Evolutionary conservation across 2,888 invertebrate species (phyloP).

Genomic region (Oxyscelio sp.): DNA sequence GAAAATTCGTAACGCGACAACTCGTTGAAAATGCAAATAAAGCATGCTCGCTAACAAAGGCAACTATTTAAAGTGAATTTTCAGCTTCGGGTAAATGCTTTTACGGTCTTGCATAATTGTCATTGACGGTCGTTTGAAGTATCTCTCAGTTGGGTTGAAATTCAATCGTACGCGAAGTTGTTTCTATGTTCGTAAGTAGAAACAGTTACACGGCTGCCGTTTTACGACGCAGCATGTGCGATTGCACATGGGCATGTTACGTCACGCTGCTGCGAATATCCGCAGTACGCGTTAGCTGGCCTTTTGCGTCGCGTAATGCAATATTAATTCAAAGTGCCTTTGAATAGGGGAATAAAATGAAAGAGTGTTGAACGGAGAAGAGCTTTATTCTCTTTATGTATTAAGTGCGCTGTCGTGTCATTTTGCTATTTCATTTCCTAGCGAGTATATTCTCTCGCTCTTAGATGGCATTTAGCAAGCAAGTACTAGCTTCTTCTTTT

Average conservation of each 20-base stretch:
- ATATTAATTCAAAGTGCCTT: slow-evolving; percentile 82
- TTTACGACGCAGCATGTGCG: slow-evolving; percentile 25
- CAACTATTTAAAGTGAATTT: slow-evolving; percentile 48
- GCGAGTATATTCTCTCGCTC: neutral
- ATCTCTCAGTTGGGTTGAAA: slow-evolving; percentile 38
- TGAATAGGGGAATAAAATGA: slow-evolving; percentile 80
- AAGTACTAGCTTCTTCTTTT: no score
- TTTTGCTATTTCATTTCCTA: slow-evolving; percentile 1
- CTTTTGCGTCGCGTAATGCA: slow-evolving; percentile 76
- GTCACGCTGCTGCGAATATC: slow-evolving; percentile 19
- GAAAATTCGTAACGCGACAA: slow-evolving; percentile 8
- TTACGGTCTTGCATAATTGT: slow-evolving; percentile 54
- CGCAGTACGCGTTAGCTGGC: slow-evolving; percentile 17
- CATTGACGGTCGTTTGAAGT: slow-evolving; percentile 49
- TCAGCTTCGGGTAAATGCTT: slow-evolving; percentile 32
- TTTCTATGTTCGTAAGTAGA: slow-evolving; percentile 24
- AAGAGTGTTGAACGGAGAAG: slow-evolving; percentile 68
- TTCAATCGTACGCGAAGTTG: slow-evolving; percentile 50
- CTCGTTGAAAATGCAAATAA: slow-evolving; percentile 34
- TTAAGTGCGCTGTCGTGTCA: slow-evolving; percentile 76
- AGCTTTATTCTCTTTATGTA: slow-evolving; percentile 81
- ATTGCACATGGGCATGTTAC: slow-evolving; percentile 2
- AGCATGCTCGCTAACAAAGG: slow-evolving; percentile 25
- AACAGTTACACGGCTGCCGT: slow-evolving; percentile 32
- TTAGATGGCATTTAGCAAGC: no score